Evolutionary conservation across 2,888 invertebrate species (phyloP).

Genomic region (Euzetes globulus): DNA sequence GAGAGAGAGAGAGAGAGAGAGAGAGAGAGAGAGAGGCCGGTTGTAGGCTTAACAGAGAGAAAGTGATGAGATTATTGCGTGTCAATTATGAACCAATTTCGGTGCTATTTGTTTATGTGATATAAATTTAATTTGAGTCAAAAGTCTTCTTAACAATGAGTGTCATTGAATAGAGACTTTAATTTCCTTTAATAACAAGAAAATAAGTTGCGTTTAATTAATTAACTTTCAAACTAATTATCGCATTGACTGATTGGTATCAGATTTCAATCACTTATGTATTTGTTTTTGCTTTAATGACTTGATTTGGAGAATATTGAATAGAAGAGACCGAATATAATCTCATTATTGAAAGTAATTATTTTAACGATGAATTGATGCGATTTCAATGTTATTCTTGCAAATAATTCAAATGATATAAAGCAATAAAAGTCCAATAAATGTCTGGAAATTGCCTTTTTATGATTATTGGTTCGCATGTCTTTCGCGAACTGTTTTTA

Average conservation of each 20-base stretch:
- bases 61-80: neutral
- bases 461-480: constrained; percentile 15
- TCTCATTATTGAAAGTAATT: too few species aligned
- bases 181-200: too few species aligned
- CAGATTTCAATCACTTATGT: too few species aligned
- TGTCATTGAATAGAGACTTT: too few species aligned
- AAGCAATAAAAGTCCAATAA: neutral
- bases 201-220: too few species aligned
- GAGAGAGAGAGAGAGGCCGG: neutral
- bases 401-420: constrained; percentile 12
- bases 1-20: neutral
- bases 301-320: too few species aligned
- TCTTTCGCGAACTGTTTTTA: neutral
- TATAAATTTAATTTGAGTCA: neutral
- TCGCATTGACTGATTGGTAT: too few species aligned
- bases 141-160: neutral
- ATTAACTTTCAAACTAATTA: too few species aligned
- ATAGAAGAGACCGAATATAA: too few species aligned
- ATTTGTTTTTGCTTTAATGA: too few species aligned
- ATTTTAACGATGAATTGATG: too few species aligned
- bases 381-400: neutral
- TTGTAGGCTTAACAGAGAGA: too few species aligned
- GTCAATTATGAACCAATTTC: constrained; percentile 7
- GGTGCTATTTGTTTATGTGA: neutral
- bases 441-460: constrained; percentile 6